Evolutionary conservation across 2,888 invertebrate genomes (phyloP), one percentile per base, ranked within the genome.

Genomic region (Agrotis puta): DNA sequence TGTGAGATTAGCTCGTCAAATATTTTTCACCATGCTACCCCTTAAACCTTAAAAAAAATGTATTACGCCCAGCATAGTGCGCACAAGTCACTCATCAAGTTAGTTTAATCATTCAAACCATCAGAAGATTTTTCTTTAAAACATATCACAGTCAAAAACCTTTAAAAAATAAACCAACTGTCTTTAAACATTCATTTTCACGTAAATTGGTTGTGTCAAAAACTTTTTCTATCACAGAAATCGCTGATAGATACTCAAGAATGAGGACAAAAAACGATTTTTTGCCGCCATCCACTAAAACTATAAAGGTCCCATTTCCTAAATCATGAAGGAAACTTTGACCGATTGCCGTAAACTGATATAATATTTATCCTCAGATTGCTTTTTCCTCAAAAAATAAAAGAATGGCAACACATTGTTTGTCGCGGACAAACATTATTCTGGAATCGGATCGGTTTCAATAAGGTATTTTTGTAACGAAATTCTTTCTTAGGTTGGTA

Each of bases 291-390:
- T 79, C 81, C 47, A 77, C 75, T 79, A 82, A 87, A 87, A 86
- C 82, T 82, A 87, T 87, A 85, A 86, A 84, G 82, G 79, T 65
- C 74, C 80, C 77, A 83, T 85, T 84, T 82, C 83, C 83, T 82
- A 86, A 87, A 86, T 86, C 85, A 85, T 85, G 82, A 84, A 86
- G 70, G 74, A 81, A 83, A 87, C 87, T 87, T 87, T 87, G 86
- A 87, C 86, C 87, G 86, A 87, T 87, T 85, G 87, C 83, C 87
- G 86, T 86, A 75, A 86, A 85, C 87, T 87, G 84, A 87, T 87
- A 87, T 87, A 86, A 89, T 88, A 88, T 89, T 89, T 89, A 88
- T 88, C 87, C 85, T 79, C 77, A 89, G 86, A 89, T 89, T 88
- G 89, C 80, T 88, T 89, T 86, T 84, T 75, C 87, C 74, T 68